Evolutionary conservation across 2,888 invertebrate genomes (phyloP), one percentile per base, ranked within the genome.

Genomic region (Lasioglossum leucozonium): DNA sequence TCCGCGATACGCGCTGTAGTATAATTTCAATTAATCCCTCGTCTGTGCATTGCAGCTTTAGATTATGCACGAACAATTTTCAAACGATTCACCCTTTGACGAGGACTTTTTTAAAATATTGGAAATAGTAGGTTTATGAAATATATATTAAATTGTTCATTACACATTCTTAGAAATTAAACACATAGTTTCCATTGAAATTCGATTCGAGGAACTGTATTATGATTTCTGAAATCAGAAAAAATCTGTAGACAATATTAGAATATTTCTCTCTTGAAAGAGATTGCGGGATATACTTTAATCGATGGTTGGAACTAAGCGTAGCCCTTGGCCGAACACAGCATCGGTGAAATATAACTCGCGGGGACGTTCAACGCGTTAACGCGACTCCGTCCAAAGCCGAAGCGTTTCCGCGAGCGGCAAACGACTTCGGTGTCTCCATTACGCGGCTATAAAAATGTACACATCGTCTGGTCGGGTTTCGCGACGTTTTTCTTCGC

Each of bases 341-440:
- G 44, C 13, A 44, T 44, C 47, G 6, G 47, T 51, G 22, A 51
- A 51, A 8, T 22, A 22, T 8, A 18, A 51, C 47, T 51, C 8
- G 47, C 47, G 47, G 47, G 47, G 22, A 18, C 47, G 22, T 51
- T 51, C 22, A 8, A 51, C 22, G 47, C 22, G 22, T 51, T 51
- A 51, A 51, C n/a, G n/a, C n/a, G n/a, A n/a, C 11, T 11, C n/a
- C n/a, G 1, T 55, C n/a, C 1, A 55, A 11, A n/a, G 55, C 11
- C 55, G 55, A n/a, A 55, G 11, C n/a, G n/a, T 11, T n/a, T 55
- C 11, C 55, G 11, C n/a, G n/a, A n/a, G 55, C 10, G 10, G 55
- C 55, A n/a, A n/a, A 55, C n/a, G 55, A 62, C 30, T 40, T 69
- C n/a, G 40, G 4, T 18, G 69, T n/a, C 69, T 69, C 69, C 40